Evolutionary conservation across 2,888 invertebrate species (phyloP), one percentile per base, ranked within the genome.

Genomic region (Hermodice carunculata): DNA sequence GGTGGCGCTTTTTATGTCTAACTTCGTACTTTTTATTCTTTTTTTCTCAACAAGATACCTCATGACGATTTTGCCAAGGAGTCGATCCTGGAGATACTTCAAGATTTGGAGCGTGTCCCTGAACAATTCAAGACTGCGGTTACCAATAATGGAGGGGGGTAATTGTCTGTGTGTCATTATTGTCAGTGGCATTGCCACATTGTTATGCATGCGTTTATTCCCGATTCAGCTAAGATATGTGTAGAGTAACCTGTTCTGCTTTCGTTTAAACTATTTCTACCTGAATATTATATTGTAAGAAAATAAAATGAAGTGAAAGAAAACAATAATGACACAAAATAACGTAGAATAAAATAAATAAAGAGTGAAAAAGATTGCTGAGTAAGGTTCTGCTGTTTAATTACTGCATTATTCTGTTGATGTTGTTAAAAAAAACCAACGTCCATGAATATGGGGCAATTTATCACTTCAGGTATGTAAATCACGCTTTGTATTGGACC

Each of bases 401-500:
- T n/a, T n/a, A n/a, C n/a, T n/a, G n/a, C n/a, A n/a, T n/a, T n/a
- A n/a, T n/a, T n/a, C n/a, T n/a, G n/a, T n/a, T n/a, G n/a, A n/a
- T n/a, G n/a, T n/a, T n/a, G n/a, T n/a, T n/a, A n/a, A n/a, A n/a
- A n/a, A n/a, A n/a, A n/a, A n/a, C n/a, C n/a, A n/a, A n/a, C n/a
- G n/a, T n/a, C n/a, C n/a, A n/a, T n/a, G n/a, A n/a, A 46, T 11
- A 46, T 19, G 22, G 8, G 14, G 8, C 19, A 84, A 90, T 6
- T 59, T 49, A 6, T 57, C 11, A 54, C 22, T 69, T 22, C 64
- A 81, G 81, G 6, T 78, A 71, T 67, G 69, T 82, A 4, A 82
- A 82, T 64, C 82, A 82, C 56, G 76, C 75, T 42, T 57, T 82
- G 6, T 81, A 80, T 62, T 82, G 79, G 78, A 71, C 77, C 11